Evolutionary conservation across 2,113 vertebrate species (phyloP).

Genomic region (Vidua macroura): DNA sequence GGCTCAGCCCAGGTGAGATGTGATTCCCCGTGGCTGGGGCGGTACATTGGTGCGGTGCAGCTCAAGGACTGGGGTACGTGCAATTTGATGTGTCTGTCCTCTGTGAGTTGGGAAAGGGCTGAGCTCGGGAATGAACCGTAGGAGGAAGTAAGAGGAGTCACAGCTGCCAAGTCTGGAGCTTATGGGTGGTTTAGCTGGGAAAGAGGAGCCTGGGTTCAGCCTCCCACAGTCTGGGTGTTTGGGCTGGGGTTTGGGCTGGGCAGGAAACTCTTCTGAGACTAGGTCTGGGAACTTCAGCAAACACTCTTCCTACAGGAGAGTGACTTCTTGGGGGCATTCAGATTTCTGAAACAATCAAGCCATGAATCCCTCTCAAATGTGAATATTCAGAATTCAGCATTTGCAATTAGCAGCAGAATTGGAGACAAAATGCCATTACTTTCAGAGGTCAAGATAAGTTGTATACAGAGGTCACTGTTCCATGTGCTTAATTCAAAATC

Average conservation of each 20-base stretch:
- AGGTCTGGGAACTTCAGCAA: not conserved
- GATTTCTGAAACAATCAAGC: not conserved
- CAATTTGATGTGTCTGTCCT: not conserved
- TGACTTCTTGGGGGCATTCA: rapidly evolving
- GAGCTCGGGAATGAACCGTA: not conserved
- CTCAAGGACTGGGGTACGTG: not conserved
- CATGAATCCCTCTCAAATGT: not conserved
- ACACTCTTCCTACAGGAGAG: rapidly evolving
- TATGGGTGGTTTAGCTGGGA: not conserved
- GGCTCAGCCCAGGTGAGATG: not conserved
- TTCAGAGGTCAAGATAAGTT: not conserved
- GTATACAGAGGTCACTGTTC: not conserved
- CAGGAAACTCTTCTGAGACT: not conserved
- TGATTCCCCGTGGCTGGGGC: rapidly evolving
- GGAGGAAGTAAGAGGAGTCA: not conserved
- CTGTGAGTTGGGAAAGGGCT: not conserved
- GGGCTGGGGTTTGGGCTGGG: not conserved
- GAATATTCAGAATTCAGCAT: not conserved
- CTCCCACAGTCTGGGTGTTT: not conserved
- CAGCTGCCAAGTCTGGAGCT: not conserved
- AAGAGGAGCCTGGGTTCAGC: not conserved
- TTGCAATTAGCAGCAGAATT: not conserved
- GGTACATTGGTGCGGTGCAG: not conserved
- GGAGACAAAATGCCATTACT: not conserved
- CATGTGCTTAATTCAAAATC: not conserved